Conservation (phyloP, 2,888 invertebrate species). For the Tipula helvola region DNA sequence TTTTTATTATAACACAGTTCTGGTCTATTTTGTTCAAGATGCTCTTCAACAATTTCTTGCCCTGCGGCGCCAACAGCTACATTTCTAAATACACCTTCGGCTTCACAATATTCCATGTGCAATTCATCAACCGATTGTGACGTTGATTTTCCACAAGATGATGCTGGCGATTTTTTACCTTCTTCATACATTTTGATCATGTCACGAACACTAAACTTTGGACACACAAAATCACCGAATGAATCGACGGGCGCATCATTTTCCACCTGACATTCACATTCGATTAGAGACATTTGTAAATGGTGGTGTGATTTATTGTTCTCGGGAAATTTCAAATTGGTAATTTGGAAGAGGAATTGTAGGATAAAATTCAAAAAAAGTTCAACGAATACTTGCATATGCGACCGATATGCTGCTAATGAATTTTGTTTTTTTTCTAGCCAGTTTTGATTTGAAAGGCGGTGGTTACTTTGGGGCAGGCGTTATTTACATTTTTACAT, state of each 20-base stretch:
- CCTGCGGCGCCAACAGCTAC: neutral
- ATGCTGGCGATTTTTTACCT: neutral
- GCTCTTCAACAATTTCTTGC: neutral
- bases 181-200: neutral
- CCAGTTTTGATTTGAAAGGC: neutral
- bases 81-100: neutral
- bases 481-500: neutral
- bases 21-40: neutral
- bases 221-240: neutral
- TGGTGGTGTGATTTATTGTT: neutral
- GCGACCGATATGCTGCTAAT: neutral
- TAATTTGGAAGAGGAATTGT: neutral
- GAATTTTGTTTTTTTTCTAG: neutral
- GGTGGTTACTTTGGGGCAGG: neutral
- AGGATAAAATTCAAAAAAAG: neutral
- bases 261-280: neutral
- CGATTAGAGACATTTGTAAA: neutral
- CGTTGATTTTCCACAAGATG: neutral
- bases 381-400: neutral
- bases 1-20: neutral
- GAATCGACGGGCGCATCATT: neutral
- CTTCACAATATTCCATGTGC: neutral
- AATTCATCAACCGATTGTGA: neutral
- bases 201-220: neutral
- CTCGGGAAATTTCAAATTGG: neutral